Evolutionary conservation across 2,888 invertebrate genomes (phyloP).

Genomic region (Agonopterix heracliana): DNA sequence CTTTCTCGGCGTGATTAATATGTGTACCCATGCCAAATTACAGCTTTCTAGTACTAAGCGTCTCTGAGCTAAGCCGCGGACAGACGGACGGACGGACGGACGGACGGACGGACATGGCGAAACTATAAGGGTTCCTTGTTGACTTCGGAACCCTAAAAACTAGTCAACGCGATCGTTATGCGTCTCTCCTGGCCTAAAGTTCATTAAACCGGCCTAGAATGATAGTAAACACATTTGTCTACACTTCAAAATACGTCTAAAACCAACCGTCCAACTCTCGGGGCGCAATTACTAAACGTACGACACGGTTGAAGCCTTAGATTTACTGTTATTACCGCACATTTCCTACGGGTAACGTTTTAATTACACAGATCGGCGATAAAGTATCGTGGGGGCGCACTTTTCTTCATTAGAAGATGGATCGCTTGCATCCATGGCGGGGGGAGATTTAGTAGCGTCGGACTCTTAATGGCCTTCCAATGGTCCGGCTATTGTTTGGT

Average conservation of each 20-base stretch:
- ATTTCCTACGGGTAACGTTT: conserved; percentile 75
- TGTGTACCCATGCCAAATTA: too few species aligned
- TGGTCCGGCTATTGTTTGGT: conserved; percentile 15
- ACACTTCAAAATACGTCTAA: background rate
- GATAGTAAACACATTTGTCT: background rate
- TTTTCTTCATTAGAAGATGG: conserved; percentile 75
- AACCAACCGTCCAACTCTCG: conserved; percentile 36
- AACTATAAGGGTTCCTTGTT: background rate
- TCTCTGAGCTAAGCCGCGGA: too few species aligned
- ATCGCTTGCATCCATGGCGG: conserved; percentile 47
- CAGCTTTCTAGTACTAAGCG: too few species aligned
- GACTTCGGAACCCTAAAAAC: background rate
- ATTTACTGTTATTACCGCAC: conserved; percentile 74
- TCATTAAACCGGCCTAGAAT: background rate
- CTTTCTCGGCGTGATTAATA: too few species aligned
- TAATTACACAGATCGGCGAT: conserved; percentile 75
- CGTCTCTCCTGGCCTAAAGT: background rate
- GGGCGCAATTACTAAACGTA: conserved; percentile 39
- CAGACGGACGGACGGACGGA: too few species aligned
- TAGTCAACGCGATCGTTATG: background rate
- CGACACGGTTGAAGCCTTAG: conserved; percentile 39
- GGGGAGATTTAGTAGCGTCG: conserved; percentile 49
- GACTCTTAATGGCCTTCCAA: conserved; percentile 46
- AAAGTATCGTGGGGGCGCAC: conserved; percentile 72
- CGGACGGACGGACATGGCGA: background rate